A percentile compares a stretch with the other conserved stretches of the same genome.
Evolutionary conservation across 2,888 invertebrate genomes (phyloP).

Genomic region (Elysia crispata): DNA sequence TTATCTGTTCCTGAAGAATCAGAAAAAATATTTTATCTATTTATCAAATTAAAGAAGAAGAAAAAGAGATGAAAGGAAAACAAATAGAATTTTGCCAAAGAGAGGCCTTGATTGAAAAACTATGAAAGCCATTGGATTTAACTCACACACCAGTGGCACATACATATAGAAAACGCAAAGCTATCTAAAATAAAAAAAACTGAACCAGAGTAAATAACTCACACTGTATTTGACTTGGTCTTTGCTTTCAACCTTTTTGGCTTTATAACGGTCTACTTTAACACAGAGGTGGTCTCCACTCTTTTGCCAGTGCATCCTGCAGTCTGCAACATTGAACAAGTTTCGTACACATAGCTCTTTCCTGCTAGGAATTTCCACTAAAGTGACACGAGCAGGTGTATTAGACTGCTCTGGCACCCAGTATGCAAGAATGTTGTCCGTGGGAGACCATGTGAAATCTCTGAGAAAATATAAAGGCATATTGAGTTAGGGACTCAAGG

Average conservation of each 20-base stretch:
- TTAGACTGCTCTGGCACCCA: conserved; percentile 97
- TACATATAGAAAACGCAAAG: too few species aligned
- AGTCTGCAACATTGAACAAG: conserved; percentile 97
- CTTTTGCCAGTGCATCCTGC: conserved; percentile 99
- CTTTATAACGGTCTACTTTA: conserved; percentile 93
- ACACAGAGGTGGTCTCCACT: conserved; percentile 98
- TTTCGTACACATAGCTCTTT: conserved; percentile 88
- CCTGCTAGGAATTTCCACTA: conserved; percentile 90
- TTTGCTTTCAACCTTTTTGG: conserved; percentile 90
- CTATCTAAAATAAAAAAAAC: too few species aligned
- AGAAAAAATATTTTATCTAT: too few species aligned
- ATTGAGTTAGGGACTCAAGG: background rate
- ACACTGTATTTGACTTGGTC: conserved; percentile 92
- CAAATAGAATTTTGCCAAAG: too few species aligned
- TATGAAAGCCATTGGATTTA: background rate
- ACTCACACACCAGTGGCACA: too few species aligned
- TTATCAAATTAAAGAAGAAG: too few species aligned
- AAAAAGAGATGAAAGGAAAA: too few species aligned
- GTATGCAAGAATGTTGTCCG: conserved; percentile 96
- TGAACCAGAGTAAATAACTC: conserved; percentile 63
- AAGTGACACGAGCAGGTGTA: conserved; percentile 95
- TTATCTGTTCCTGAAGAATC: too few species aligned
- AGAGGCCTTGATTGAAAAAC: too few species aligned
- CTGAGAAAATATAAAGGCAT: conserved; percentile 75
- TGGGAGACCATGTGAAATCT: conserved; percentile 98